Percentiles rank a stretch among this genome's conserved stretches.
Conservation (phyloP, 2,113 vertebrate species). For the Myotis davidii region DNA sequence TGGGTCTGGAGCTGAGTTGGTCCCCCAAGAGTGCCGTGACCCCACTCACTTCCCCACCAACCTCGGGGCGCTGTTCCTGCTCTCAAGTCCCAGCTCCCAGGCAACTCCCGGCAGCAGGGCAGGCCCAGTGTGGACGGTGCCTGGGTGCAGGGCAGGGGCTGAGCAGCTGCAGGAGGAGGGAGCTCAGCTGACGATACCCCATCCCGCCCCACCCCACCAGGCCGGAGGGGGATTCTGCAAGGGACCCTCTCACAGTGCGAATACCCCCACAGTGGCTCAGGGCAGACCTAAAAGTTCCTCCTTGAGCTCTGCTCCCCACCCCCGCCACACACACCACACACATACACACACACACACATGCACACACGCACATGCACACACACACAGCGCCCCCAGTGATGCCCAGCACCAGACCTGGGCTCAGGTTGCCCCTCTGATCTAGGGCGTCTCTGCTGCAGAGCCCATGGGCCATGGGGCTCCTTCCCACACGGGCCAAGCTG, state of each 20-base stretch:
- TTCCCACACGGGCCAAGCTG: neutral
- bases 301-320: too few relatives aligned
- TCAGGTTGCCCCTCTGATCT: rapidly evolving
- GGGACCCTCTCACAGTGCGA: rapidly evolving
- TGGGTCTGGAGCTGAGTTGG: neutral
- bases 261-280: too few relatives aligned
- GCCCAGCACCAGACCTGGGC: too few relatives aligned
- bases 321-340: too few relatives aligned
- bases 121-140: neutral
- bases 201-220: rapidly evolving
- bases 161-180: neutral
- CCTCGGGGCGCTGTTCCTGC: rapidly evolving
- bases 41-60: neutral
- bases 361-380: too few relatives aligned
- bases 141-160: neutral
- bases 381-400: too few relatives aligned
- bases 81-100: too few relatives aligned
- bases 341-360: too few relatives aligned
- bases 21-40: too few relatives aligned
- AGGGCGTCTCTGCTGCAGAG: too few relatives aligned
- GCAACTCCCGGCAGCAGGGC: too few relatives aligned
- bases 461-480: rapidly evolving
- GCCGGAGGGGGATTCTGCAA: rapidly evolving
- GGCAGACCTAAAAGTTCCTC: neutral
- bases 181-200: rapidly evolving